Evolutionary conservation across 2,113 vertebrate genomes (phyloP).

Genomic region (Gracilinanus agilis): DNA sequence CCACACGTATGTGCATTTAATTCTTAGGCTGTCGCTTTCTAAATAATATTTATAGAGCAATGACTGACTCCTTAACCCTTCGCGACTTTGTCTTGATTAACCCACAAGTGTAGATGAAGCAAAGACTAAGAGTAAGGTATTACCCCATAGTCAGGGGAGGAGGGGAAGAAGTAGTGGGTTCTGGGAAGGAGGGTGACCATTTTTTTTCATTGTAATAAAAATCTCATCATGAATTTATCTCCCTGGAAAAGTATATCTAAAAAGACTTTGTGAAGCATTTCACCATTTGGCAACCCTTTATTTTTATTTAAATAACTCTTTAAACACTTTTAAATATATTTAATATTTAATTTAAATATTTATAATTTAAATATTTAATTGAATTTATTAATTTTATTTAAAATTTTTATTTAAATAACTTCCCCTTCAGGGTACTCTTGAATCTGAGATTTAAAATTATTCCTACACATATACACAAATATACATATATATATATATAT

Average conservation of each 20-base stretch:
- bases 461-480: too few species aligned
- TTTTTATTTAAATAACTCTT: not conserved
- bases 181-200: not conserved
- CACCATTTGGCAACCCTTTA: not conserved
- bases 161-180: not conserved
- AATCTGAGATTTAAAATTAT: not conserved
- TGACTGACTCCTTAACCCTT: conserved; percentile 27
- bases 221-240: conserved; percentile 15
- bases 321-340: too few species aligned
- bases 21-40: not conserved
- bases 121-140: not conserved
- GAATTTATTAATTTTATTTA: too few species aligned
- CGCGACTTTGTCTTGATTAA: not conserved
- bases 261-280: not conserved
- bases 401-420: not conserved
- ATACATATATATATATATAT: too few species aligned
- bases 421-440: not conserved
- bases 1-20: not conserved
- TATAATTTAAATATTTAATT: too few species aligned
- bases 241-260: not conserved
- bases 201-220: conserved; percentile 19
- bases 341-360: too few species aligned
- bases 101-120: not conserved
- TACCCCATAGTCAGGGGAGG: not conserved
- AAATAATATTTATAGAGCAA: conserved; percentile 25